Evolutionary conservation across 2,113 vertebrate species (phyloP), one percentile per base, ranked within the genome.

Genomic region (Jacana jacana): DNA sequence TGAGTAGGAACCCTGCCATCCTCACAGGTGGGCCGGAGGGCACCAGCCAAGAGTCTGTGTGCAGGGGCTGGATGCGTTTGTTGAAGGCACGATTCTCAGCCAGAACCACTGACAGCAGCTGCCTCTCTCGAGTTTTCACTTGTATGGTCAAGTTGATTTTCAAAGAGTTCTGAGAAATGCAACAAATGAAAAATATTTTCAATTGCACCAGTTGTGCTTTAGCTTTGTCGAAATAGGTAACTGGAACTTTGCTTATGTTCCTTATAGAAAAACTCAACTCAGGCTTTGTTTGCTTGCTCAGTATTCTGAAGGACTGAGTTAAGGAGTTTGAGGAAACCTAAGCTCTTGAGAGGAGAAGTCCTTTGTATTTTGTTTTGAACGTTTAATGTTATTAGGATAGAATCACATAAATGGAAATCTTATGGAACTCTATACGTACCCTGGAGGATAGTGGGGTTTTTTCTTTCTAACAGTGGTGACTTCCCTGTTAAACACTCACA

Each of bases 1-100:
- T 15, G 13, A 42, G 42, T 15, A 42, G 42, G 42, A 42, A 12
- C 42, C 42, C 42, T 14, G 13, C 42, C 42, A 42, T 14, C 42
- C 42, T 42, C 42, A 42, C 42, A 42, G 42, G 16, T 14, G 42
- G 42, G 42, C 42, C 42, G 6, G 68, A 77, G 71, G 72, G 81
- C 95, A 33, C 57, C 89, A 81, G 95, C 84, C 95, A 92, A 71
- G 78, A 91, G 88, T 81, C 90, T 39, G 11, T 22, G 51, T 60
- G 40, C 46, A n/a, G 46, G 64, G 76, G 73, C 51, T 91, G 75
- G 83, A 49, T 58, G 44, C 1, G 3, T 94, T 95, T 91, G 85
- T 89, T 78, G 73, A 93, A 57, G 93, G 60, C 68, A 37, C n/a
- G 65, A 17, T 94, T 94, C 54, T 42, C 72, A 70, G 5, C 31